Evolutionary conservation across 2,888 invertebrate genomes (phyloP).

Genomic region (Drosophila barbarae): DNA sequence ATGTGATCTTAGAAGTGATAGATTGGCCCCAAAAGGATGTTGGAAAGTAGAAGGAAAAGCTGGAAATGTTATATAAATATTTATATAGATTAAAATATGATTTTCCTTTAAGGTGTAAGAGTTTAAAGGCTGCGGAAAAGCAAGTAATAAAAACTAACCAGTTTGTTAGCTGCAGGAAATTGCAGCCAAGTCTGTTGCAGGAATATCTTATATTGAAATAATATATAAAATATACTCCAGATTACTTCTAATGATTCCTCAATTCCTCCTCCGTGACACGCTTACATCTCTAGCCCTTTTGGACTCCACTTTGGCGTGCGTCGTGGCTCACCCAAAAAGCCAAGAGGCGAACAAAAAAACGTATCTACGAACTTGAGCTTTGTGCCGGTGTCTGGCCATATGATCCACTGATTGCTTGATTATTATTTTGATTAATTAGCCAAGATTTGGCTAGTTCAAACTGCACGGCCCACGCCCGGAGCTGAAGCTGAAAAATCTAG

Average conservation of each 20-base stretch:
- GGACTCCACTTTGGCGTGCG: constrained; percentile 71
- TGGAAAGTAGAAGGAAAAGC: rapidly evolving
- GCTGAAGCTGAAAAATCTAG: constrained; percentile 31
- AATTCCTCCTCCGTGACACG: constrained; percentile 1
- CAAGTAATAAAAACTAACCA: too few species aligned
- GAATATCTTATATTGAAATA: neutral
- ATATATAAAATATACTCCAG: too few species aligned
- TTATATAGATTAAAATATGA: neutral
- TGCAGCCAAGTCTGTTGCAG: too few species aligned
- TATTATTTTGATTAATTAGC: constrained; percentile 79
- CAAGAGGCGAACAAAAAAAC: constrained; percentile 14
- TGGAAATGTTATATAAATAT: neutral
- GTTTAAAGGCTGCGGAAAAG: too few species aligned
- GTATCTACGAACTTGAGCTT: constrained; percentile 39
- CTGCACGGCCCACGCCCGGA: constrained; percentile 71
- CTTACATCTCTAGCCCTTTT: constrained; percentile 16
- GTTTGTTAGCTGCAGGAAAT: too few species aligned
- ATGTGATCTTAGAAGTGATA: too few species aligned
- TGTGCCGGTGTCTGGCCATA: constrained; percentile 59
- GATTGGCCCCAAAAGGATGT: neutral
- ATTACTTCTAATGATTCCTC: neutral
- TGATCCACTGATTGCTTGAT: constrained; percentile 76
- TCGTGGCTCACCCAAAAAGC: constrained; percentile 64
- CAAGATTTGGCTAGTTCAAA: constrained; percentile 75
- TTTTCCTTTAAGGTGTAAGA: too few species aligned